Percentiles rank a stretch among this genome's conserved stretches.
These are phyloP conservation scores for Pteropus alecto DNA, from an alignment of 2,113 vertebrate species.

Conservation along the genomic window DNA sequence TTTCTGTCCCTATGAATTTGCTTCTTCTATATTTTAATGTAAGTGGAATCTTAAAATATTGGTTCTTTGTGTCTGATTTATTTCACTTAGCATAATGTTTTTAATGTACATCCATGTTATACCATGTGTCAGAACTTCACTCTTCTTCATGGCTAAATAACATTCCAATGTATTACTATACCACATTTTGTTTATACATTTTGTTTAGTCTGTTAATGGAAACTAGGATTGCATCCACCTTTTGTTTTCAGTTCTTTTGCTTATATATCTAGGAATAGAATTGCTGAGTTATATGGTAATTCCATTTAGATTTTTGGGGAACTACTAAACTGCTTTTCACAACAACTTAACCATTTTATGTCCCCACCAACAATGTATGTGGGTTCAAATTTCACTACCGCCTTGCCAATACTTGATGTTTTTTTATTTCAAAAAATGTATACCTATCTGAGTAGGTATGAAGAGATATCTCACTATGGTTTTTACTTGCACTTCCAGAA, in stretches of 20 bases:
- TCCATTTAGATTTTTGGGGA: neutral
- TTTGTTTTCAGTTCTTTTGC: neutral
- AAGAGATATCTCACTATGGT: neutral
- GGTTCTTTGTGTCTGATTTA: neutral
- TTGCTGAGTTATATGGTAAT: neutral
- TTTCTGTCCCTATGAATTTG: neutral
- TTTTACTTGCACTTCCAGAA: neutral
- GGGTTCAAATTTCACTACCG: neutral
- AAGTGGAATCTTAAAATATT: slow-evolving; percentile 11
- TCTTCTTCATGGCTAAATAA: neutral
- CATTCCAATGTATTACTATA: neutral
- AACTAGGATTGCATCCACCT: neutral
- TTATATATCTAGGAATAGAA: neutral
- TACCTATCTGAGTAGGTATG: neutral
- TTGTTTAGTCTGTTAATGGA: neutral
- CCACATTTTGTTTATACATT: neutral
- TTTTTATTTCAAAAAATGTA: neutral
- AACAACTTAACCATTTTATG: neutral
- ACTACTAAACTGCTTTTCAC: neutral
- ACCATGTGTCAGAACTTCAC: neutral
- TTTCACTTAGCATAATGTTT: neutral
- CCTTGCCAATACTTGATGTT: neutral
- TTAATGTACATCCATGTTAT: neutral
- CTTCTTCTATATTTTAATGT: neutral
- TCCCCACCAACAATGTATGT: neutral